Evolutionary conservation across 2,797 vertebrate genomes (phyloP).

Genomic region (Stomatorhinus walkeri): DNA sequence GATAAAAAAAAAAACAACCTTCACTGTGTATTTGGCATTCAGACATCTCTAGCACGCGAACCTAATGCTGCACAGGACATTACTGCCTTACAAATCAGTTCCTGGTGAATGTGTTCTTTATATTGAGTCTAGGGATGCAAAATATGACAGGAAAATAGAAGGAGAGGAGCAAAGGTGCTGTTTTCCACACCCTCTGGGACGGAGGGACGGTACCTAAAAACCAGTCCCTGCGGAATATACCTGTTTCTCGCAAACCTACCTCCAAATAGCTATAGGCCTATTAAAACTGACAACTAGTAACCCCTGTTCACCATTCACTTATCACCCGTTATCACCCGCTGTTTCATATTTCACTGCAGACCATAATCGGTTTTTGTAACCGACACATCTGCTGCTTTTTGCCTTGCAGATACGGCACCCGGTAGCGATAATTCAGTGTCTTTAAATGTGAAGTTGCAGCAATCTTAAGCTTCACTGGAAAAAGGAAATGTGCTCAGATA

Average conservation of each 20-base stretch:
- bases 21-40: neutral
- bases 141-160: neutral
- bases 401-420: neutral
- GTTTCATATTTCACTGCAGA: neutral
- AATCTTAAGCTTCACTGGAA: neutral
- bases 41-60: neutral
- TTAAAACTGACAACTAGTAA: neutral
- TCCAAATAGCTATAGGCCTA: neutral
- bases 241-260: neutral
- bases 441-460: neutral
- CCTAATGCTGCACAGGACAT: neutral
- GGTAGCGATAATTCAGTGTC: neutral
- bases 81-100: neutral
- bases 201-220: neutral
- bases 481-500: neutral
- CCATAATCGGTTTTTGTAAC: neutral
- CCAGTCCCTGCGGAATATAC: neutral
- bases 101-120: neutral
- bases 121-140: neutral
- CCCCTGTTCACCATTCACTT: neutral
- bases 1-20: neutral
- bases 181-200: neutral
- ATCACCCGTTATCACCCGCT: neutral
- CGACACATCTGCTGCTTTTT: neutral
- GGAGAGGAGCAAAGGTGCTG: neutral